Conservation (phyloP, 2,888 invertebrate genomes). For the Odontocolon sp. region DNA sequence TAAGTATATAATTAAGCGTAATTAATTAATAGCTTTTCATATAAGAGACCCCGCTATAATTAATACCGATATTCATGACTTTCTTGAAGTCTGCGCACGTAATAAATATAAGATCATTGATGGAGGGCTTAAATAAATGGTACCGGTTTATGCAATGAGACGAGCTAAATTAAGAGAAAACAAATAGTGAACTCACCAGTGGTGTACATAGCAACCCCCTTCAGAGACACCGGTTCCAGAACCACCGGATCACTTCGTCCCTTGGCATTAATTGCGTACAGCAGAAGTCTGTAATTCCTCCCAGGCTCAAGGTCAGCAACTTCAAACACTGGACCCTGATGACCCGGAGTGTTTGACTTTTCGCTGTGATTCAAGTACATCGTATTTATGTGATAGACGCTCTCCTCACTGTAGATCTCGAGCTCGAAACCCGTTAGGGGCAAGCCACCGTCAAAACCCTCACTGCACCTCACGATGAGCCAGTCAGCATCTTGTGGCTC, state of each 20-base stretch:
- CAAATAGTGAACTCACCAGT: slow-evolving; percentile 74
- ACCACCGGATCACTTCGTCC: slow-evolving; percentile 92
- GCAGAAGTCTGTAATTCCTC: slow-evolving; percentile 88
- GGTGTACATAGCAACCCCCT: slow-evolving; percentile 88
- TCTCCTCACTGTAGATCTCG: slow-evolving; percentile 77
- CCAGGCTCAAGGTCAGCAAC: slow-evolving; percentile 88
- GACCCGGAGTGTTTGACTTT: slow-evolving; percentile 49
- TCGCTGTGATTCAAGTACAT: slow-evolving; percentile 75
- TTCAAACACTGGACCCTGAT: slow-evolving; percentile 84
- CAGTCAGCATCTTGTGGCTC: slow-evolving; percentile 84
- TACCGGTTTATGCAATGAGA: too few species aligned
- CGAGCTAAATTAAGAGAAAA: too few species aligned
- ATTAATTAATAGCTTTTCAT: slow-evolving; percentile 28
- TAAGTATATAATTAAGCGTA: slow-evolving; percentile 43
- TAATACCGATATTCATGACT: not conserved
- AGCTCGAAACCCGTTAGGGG: slow-evolving; percentile 85
- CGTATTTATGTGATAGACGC: slow-evolving; percentile 73
- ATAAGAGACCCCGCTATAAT: not conserved
- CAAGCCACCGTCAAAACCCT: slow-evolving; percentile 93
- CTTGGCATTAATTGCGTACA: slow-evolving; percentile 94
- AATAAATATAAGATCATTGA: too few species aligned
- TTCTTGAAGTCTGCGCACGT: too few species aligned
- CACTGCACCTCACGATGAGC: slow-evolving; percentile 92
- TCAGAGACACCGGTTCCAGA: slow-evolving; percentile 91
- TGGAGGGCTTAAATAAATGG: too few species aligned